Evolutionary conservation across 2,888 invertebrate species (phyloP).

Genomic region (Drosophila conformis): DNA sequence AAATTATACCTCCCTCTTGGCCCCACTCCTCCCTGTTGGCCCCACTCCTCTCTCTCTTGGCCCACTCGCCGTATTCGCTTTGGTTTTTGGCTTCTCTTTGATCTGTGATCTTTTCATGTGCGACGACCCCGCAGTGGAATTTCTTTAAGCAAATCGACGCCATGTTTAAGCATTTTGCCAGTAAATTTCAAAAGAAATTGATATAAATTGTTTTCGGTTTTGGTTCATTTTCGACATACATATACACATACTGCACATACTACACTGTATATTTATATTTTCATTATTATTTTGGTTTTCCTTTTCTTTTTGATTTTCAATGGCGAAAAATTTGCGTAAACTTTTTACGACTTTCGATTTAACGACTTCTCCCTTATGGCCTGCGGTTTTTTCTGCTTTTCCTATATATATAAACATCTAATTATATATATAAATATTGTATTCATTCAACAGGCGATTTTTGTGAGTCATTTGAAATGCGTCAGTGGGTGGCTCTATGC

Average conservation of each 20-base stretch:
- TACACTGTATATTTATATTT: conserved; percentile 16
- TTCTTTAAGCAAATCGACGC: conserved; percentile 83
- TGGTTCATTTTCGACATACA: conserved; percentile 19
- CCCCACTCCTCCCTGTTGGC: background rate
- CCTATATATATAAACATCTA: background rate
- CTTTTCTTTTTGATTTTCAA: conserved; percentile 33
- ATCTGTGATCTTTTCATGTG: conserved; percentile 72
- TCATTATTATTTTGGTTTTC: conserved; percentile 5
- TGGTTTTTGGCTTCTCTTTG: conserved; percentile 61
- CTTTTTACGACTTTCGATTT: conserved; percentile 71
- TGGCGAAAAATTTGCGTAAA: conserved; percentile 69
- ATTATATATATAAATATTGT: background rate
- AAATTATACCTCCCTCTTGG: conserved; percentile 51
- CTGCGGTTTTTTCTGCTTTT: conserved; percentile 35
- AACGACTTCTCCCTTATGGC: conserved; percentile 58
- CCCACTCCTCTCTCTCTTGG: background rate
- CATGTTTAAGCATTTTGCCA: conserved; percentile 81
- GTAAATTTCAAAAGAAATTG: conserved; percentile 80
- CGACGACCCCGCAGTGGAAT: conserved; percentile 61
- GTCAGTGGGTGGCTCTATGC: conserved; percentile 36
- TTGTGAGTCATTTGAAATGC: conserved; percentile 49
- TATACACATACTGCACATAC: background rate
- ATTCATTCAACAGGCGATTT: conserved; percentile 5
- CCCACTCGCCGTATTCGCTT: background rate
- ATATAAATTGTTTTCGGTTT: conserved; percentile 57